A percentile compares a stretch with the other conserved stretches of the same genome.
Conservation (phyloP, 2,888 invertebrate genomes). For the Ectropis crepuscularia region DNA sequence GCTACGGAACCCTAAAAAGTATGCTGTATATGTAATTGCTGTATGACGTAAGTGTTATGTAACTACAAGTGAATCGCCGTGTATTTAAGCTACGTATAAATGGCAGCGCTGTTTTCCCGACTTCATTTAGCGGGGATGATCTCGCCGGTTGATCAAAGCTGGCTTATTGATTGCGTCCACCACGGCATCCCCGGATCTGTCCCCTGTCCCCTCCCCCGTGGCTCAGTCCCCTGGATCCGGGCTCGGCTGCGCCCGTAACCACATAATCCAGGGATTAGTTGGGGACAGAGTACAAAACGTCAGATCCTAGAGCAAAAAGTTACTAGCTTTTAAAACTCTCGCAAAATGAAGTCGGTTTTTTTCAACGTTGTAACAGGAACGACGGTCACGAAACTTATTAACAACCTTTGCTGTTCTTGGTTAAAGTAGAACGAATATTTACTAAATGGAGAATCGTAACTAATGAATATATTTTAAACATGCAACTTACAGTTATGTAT, state of each 20-base stretch:
- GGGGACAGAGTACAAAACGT: constrained; percentile 53
- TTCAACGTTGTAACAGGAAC: too few relatives aligned
- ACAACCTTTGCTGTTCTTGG: too few relatives aligned
- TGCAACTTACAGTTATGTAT: too few relatives aligned
- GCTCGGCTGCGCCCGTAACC: constrained; percentile 47
- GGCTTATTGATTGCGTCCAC: constrained; percentile 59
- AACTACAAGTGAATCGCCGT: too few relatives aligned
- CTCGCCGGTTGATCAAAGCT: constrained; percentile 53
- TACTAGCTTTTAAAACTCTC: constrained; percentile 17
- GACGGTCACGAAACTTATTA: too few relatives aligned
- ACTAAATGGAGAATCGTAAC: too few relatives aligned
- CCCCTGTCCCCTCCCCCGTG: constrained; percentile 1
- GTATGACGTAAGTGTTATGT: too few relatives aligned
- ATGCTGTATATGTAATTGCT: too few relatives aligned
- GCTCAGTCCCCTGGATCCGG: constrained; percentile 30
- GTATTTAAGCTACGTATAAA: too few relatives aligned
- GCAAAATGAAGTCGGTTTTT: not conserved
- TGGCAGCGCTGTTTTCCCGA: constrained; percentile 23
- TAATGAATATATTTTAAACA: too few relatives aligned
- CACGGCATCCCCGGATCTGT: constrained; percentile 41
- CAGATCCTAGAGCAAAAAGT: constrained; percentile 48
- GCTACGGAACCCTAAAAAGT: too few relatives aligned
- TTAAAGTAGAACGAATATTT: too few relatives aligned
- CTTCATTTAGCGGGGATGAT: constrained; percentile 68
- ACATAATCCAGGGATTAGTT: constrained; percentile 61